Evolutionary conservation across 2,888 invertebrate species (phyloP).

Genomic region (Acleris literana): DNA sequence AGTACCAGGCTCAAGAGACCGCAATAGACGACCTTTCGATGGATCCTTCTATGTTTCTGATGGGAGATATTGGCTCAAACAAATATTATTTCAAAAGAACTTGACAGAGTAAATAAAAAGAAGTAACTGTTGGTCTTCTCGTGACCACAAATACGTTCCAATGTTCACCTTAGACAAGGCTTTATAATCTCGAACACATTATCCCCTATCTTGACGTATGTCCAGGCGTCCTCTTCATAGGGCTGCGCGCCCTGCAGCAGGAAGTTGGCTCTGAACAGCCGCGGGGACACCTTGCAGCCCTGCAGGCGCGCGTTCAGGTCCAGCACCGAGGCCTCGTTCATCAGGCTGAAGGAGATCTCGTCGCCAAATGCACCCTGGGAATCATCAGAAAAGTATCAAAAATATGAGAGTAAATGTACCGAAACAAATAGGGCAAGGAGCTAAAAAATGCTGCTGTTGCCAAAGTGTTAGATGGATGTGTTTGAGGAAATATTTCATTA

Average conservation of each 20-base stretch:
- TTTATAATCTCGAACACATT: constrained; percentile 78
- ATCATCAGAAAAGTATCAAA: constrained; percentile 21
- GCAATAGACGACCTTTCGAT: too few relatives aligned
- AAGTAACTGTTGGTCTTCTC: too few relatives aligned
- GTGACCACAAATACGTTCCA: not conserved
- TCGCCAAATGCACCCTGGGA: constrained; percentile 79
- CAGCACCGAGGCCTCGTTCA: constrained; percentile 81
- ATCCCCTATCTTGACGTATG: constrained; percentile 83
- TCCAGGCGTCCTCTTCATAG: constrained; percentile 84
- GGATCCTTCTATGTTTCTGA: too few relatives aligned
- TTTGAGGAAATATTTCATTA: too few relatives aligned
- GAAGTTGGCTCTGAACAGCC: constrained; percentile 85
- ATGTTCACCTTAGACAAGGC: constrained; percentile 75
- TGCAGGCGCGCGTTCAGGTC: constrained; percentile 81
- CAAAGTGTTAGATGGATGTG: too few relatives aligned
- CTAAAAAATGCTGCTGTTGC: too few relatives aligned
- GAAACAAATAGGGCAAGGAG: too few relatives aligned
- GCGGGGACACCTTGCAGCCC: constrained; percentile 60
- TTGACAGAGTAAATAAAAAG: too few relatives aligned
- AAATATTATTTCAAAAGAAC: too few relatives aligned
- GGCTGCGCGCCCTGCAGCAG: constrained; percentile 78
- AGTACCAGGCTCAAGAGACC: too few relatives aligned
- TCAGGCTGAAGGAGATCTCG: constrained; percentile 83
- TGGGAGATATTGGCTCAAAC: too few relatives aligned
- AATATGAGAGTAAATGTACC: too few relatives aligned